Base-by-base conservation (phyloP, 2,113 vertebrate genomes). In the Aspiorhynchus laticeps region DNA sequence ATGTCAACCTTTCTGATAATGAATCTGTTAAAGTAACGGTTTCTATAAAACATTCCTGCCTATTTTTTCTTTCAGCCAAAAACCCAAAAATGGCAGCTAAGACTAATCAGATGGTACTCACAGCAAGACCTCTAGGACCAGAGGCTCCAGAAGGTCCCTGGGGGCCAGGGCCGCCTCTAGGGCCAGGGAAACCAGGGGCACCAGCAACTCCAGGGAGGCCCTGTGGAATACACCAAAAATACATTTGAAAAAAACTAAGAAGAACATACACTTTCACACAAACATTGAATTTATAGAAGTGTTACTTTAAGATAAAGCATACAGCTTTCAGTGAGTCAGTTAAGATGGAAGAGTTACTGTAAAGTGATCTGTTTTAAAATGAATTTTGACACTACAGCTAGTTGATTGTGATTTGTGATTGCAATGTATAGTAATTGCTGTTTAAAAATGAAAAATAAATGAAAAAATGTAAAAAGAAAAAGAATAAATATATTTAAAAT, bases 131-230 rank as follows among this genome's bases (percentile, higher is more conserved):
- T 96, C 98, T 97, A 36, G 96, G 90, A 85, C 98, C 98, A 91
- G 96, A 88, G 80, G 97, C 90, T 87, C 98, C 98, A 91, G 96
- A 88, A 43, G 97, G 94, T 41, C 98, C 98, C 86, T 95, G 93
- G 56, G 97, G 96, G 82, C 98, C 98, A 56, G 95, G 95, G 92
- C 98, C 96, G 92, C 98, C 98, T 90, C 97, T 97, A 91, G 97
- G 95, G 81, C 98, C 98, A 0, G 97, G 97, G 89, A 99, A 96
- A 86, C 98, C 98, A 85, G 98, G 98, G 92, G 97, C 96, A 91
- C 98, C 98, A 94, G 95, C 93, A 90, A 96, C 90, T 88, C 98
- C 98, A 26, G 98, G 94, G 86, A 95, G 51, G 78, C 98, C 98
- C 98, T 99, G 48, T 85, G 61, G 82, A 67, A 56, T 17, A 90